phyloP scores from a whole-genome alignment of 1,140 invertebrate species.

The Globodera rostochiensis region DNA sequence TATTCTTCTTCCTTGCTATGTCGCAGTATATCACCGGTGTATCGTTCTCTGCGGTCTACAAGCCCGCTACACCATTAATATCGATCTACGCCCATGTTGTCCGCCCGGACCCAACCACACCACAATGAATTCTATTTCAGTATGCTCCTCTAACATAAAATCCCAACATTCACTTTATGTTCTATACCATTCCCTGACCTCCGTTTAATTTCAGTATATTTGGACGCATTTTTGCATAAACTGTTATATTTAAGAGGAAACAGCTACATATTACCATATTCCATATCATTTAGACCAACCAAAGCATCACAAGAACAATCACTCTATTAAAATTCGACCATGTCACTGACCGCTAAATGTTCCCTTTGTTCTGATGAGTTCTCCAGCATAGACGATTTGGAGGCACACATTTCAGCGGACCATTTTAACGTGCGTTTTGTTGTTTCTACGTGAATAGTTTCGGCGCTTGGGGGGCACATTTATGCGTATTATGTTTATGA shows the following conservation, averaged over 20 bases:
- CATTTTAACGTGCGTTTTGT: conserved; percentile 19
- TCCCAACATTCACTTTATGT: background rate
- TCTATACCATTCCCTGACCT: background rate
- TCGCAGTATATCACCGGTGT: background rate
- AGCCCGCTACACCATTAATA: conserved; percentile 4
- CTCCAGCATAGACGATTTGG: conserved; percentile 39
- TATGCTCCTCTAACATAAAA: conserved; percentile 1
- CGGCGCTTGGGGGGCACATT: no score
- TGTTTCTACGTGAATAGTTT: background rate
- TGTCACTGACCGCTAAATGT: conserved; percentile 27
- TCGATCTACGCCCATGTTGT: conserved; percentile 7
- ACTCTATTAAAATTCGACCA: background rate
- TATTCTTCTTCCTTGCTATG: background rate
- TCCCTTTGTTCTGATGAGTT: conserved; percentile 29
- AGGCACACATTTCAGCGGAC: conserved; percentile 41
- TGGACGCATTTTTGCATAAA: no score
- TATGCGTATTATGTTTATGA: no score
- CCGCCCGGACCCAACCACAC: conserved; percentile 8
- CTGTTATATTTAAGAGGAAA: no score
- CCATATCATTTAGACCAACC: background rate
- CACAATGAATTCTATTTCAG: background rate
- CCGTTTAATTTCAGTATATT: no score
- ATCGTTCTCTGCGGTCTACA: conserved; percentile 2
- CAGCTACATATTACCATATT: no score
- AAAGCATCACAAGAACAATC: background rate